Conservation (phyloP, 2,888 invertebrate species). For the Ametastegia equiseti region DNA sequence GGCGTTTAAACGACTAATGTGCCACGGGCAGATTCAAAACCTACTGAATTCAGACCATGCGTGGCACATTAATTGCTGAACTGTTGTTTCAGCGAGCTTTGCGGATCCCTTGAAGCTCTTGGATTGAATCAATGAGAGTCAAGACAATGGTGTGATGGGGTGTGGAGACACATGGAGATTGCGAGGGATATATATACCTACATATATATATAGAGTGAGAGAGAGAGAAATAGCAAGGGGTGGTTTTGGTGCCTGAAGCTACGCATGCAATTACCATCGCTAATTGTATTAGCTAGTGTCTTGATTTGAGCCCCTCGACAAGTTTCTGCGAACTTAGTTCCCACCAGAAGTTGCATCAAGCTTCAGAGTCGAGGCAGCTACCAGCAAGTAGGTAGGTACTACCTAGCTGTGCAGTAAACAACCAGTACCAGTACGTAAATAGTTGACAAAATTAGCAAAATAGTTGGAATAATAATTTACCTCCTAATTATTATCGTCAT, state of each 20-base stretch:
- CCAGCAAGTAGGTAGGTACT: too few relatives aligned
- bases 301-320: constrained; percentile 66
- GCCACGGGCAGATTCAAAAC: too few relatives aligned
- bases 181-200: not conserved
- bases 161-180: not conserved
- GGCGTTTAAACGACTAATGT: too few relatives aligned
- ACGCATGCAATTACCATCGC: constrained; percentile 73
- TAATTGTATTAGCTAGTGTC: constrained; percentile 72
- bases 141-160: not conserved
- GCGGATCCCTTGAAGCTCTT: not conserved
- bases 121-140: not conserved
- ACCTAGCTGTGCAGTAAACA: too few relatives aligned
- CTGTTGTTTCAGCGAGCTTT: not conserved
- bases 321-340: not conserved
- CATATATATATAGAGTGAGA: not conserved
- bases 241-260: constrained; percentile 65
- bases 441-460: too few relatives aligned
- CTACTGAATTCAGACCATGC: too few relatives aligned
- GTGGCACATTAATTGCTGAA: not conserved
- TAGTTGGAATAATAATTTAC: not conserved
- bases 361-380: too few relatives aligned
- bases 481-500: not conserved
- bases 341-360: too few relatives aligned
- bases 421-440: too few relatives aligned
- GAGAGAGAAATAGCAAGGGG: not conserved